Conservation (phyloP, 1,140 invertebrate species). For the Orchestia grillus region DNA sequence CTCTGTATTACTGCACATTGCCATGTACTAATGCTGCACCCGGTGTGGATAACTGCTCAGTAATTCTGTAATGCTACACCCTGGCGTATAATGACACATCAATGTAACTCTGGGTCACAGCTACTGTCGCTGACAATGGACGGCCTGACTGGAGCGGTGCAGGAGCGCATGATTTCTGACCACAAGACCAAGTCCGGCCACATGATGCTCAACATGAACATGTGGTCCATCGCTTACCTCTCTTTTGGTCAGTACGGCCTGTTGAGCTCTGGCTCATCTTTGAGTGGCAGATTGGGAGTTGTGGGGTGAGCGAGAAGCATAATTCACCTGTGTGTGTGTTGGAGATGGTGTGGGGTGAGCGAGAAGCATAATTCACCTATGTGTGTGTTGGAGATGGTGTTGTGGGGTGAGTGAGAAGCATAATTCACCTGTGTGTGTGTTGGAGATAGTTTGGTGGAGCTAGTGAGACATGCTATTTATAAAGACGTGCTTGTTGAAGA, state of each 20-base stretch:
- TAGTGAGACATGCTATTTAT: no score
- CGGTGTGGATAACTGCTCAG: constrained; percentile 47
- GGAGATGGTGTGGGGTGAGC: no score
- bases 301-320: no score
- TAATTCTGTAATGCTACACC: neutral
- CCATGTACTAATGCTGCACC: constrained; percentile 59
- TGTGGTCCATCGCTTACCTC: constrained; percentile 84
- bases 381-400: no score
- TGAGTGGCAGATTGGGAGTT: no score
- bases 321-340: no score
- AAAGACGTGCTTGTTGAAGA: no score
- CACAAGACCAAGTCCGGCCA: constrained; percentile 88
- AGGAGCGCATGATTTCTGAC: constrained; percentile 90
- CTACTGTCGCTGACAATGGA: constrained; percentile 93
- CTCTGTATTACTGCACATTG: neutral
- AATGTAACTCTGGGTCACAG: constrained; percentile 65
- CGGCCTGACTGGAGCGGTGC: constrained; percentile 87
- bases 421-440: no score
- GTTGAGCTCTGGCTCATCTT: no score
- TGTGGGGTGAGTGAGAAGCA: no score
- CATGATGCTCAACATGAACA: constrained; percentile 97
- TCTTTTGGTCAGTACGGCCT: constrained; percentile 72
- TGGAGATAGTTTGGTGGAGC: no score
- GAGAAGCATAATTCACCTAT: no score
- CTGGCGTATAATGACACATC: neutral